These are phyloP conservation scores for Brachynemurus nebulosus DNA, from an alignment of 2,888 invertebrate genomes.

Conservation along the genomic window DNA sequence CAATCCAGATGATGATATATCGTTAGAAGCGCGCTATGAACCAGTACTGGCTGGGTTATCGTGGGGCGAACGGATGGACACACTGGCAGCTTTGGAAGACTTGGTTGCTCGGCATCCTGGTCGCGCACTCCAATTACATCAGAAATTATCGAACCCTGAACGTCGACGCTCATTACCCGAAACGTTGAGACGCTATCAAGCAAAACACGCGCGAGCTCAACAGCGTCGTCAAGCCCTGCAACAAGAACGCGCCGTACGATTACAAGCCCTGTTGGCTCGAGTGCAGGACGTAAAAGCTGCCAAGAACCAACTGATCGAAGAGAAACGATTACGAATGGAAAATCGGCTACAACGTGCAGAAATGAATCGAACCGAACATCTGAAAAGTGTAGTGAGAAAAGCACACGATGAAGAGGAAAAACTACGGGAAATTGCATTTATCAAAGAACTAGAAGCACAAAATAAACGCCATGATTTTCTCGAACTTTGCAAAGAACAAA, in stretches of 20 bases:
- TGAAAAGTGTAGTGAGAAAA: conserved; percentile 69
- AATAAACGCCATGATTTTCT: conserved; percentile 86
- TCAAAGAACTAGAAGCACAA: conserved; percentile 89
- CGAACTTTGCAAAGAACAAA: conserved; percentile 64
- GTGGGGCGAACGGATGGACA: conserved; percentile 76
- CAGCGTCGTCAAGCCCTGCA: conserved; percentile 69
- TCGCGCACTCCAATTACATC: conserved; percentile 81
- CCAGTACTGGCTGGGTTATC: conserved; percentile 61
- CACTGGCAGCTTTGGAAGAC: conserved; percentile 60
- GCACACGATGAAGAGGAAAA: conserved; percentile 98
- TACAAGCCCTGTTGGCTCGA: conserved; percentile 72
- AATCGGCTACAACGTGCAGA: conserved; percentile 69
- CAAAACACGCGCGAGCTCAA: conserved; percentile 84
- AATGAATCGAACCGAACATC: conserved; percentile 73
- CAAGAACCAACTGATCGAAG: conserved; percentile 73
- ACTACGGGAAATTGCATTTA: conserved; percentile 92
- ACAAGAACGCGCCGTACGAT: conserved; percentile 69
- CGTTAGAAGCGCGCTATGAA: conserved; percentile 54
- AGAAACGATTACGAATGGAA: conserved; percentile 63
- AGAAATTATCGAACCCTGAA: conserved; percentile 84
- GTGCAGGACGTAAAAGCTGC: conserved; percentile 75
- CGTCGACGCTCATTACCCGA: conserved; percentile 73
- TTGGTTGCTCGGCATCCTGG: conserved; percentile 83
- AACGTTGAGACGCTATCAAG: conserved; percentile 65
- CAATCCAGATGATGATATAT: conserved; percentile 33